Percentiles rank a stretch among this genome's conserved stretches.
Evolutionary conservation across 2,888 invertebrate species (phyloP).

Genomic region (Acrobeloides nanus): DNA sequence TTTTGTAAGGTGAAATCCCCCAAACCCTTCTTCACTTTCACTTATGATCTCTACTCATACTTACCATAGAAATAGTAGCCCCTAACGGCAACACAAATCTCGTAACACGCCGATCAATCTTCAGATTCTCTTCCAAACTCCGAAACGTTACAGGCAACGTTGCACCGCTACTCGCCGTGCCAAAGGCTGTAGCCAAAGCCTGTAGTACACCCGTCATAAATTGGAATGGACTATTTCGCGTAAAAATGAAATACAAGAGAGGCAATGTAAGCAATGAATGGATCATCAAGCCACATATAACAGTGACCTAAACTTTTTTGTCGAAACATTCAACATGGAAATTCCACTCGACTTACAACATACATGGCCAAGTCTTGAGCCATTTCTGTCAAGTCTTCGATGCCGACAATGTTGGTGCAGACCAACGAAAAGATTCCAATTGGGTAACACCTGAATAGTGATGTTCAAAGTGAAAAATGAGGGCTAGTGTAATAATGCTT

Average conservation of each 20-base stretch:
- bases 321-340: not conserved
- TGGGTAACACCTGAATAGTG: constrained; percentile 63
- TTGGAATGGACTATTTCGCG: constrained; percentile 56
- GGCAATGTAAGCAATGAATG: constrained; percentile 88
- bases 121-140: constrained; percentile 79
- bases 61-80: constrained; percentile 75
- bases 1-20: no score
- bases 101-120: constrained; percentile 70
- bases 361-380: constrained; percentile 74
- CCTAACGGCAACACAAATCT: constrained; percentile 94
- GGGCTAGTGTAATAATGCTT: no score
- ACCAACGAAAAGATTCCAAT: constrained; percentile 67
- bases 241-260: constrained; percentile 72
- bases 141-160: constrained; percentile 90
- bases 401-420: constrained; percentile 64
- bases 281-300: constrained; percentile 76
- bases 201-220: constrained; percentile 65
- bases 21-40: no score
- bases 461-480: not conserved
- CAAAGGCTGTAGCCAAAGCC: constrained; percentile 87
- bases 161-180: constrained; percentile 73
- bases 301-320: constrained; percentile 63
- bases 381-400: constrained; percentile 62
- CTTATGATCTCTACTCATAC: no score
- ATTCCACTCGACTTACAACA: constrained; percentile 14